phyloP scores from a whole-genome alignment of 2,797 vertebrate genomes.

The Parambassis ranga region DNA sequence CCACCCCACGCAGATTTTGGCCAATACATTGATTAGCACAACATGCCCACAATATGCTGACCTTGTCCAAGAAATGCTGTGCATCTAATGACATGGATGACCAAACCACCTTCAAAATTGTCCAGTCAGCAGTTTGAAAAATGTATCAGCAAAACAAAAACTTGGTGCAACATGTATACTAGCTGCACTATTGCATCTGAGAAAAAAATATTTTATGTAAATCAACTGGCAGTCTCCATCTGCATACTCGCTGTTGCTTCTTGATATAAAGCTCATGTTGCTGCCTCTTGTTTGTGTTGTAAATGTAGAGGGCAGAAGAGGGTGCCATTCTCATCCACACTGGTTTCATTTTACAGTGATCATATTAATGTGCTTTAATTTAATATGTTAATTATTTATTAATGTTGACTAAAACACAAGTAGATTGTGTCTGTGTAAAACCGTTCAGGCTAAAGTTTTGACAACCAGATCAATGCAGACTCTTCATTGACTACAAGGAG shows the following conservation, averaged over 20 bases:
- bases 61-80: background rate
- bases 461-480: background rate
- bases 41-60: background rate
- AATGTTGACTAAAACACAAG: background rate
- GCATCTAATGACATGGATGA: background rate
- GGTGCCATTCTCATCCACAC: background rate
- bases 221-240: background rate
- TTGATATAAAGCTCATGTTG: background rate
- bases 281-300: background rate
- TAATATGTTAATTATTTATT: constrained; percentile 8
- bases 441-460: too few relatives aligned
- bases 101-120: background rate
- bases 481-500: background rate
- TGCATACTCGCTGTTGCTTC: background rate
- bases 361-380: constrained; percentile 17
- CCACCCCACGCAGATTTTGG: too few relatives aligned
- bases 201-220: too few relatives aligned
- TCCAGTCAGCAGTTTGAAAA: background rate
- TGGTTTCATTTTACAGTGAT: constrained; percentile 20
- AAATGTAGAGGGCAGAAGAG: background rate
- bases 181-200: too few relatives aligned
- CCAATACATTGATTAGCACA: background rate
- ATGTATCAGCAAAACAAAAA: background rate
- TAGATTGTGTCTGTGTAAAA: background rate
- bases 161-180: background rate